A percentile compares a stretch with the other conserved stretches of the same genome.
Conservation (phyloP, 2,113 vertebrate species). For the Calonectris borealis region DNA sequence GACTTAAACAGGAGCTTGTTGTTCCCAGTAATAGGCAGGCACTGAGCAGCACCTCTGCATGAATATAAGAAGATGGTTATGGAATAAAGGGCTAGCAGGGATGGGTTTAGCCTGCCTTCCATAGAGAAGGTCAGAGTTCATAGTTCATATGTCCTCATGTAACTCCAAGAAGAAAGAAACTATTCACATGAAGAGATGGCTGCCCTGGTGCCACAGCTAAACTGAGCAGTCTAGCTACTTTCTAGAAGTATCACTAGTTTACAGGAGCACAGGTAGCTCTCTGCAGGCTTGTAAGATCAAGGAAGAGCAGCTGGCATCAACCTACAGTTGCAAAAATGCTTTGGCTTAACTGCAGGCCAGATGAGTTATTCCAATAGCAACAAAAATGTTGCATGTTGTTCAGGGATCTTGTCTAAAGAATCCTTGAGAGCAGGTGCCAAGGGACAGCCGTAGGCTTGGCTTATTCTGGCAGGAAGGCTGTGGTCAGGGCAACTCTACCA, state of each 20-base stretch:
- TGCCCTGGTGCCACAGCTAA: neutral
- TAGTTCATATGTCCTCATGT: neutral
- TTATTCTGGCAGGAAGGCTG: neutral
- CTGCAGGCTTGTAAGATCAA: neutral
- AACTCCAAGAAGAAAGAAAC: neutral
- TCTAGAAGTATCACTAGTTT: neutral
- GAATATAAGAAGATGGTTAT: neutral
- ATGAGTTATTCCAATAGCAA: neutral
- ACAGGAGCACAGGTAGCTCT: neutral
- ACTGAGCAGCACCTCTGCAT: neutral
- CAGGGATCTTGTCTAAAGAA: neutral
- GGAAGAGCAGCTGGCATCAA: neutral
- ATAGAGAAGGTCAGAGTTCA: neutral
- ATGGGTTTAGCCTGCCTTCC: neutral
- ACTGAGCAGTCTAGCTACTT: neutral
- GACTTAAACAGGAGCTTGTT: neutral
- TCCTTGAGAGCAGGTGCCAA: neutral
- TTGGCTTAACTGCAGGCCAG: neutral
- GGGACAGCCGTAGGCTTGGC: neutral
- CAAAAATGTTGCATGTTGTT: neutral
- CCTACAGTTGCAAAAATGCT: neutral
- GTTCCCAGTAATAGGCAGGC: neutral
- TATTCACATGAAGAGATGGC: neutral
- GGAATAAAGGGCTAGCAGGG: neutral
- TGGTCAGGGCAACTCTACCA: neutral